These are phyloP conservation scores for Prionace glauca DNA, from an alignment of 2,797 vertebrate genomes.

Conservation along the genomic window DNA sequence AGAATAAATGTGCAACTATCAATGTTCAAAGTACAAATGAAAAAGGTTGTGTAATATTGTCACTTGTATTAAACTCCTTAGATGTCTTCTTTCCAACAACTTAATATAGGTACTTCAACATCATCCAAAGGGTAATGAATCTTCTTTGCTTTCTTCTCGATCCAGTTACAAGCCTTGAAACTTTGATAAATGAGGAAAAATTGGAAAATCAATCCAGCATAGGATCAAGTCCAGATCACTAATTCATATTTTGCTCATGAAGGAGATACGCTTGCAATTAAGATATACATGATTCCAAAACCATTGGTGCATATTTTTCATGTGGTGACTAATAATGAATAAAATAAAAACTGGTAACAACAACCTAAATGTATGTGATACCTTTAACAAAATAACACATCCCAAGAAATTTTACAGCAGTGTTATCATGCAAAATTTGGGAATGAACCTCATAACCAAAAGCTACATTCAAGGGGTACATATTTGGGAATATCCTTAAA, in stretches of 20 bases:
- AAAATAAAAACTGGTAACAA: background rate
- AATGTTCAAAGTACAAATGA: background rate
- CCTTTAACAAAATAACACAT: no score
- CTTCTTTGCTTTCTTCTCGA: background rate
- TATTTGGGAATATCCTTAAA: no score
- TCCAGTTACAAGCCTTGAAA: no score
- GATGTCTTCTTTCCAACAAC: background rate
- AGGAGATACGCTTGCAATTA: background rate
- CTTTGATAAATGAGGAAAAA: background rate
- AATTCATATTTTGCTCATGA: background rate
- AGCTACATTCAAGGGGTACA: no score
- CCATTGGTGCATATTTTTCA: background rate
- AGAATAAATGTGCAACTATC: background rate
- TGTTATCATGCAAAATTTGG: no score
- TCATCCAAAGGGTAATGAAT: background rate
- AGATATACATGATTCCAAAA: background rate
- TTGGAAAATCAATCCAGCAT: background rate
- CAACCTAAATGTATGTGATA: background rate
- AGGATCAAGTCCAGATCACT: background rate
- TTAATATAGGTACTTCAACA: background rate
- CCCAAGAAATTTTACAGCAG: no score
- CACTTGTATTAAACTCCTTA: background rate
- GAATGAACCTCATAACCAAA: no score
- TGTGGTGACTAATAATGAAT: background rate
- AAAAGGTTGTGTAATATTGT: background rate